Base-by-base conservation (phyloP, 1,140 invertebrate species). In the Hetaerina americana region DNA sequence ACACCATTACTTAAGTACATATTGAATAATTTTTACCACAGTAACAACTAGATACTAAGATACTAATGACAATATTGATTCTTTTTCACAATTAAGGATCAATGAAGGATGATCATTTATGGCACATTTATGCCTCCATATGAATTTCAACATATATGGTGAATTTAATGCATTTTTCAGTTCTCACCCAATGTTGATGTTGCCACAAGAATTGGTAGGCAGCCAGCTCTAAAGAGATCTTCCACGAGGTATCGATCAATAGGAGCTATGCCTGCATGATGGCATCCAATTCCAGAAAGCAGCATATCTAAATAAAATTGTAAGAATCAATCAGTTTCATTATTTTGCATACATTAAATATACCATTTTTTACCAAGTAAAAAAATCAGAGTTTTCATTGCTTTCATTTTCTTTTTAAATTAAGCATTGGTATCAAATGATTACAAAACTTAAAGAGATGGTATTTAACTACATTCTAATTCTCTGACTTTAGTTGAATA, bases 261-360 rank as follows among this genome's bases (percentile, higher is more conserved):
- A 8, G 80, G 78, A 68, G 86, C 78, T 77, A 93, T 79, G 0
- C 92, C 92, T 27, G 91, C 91, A 82, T 94, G 91, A 77, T 93
- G 91, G 75, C 85, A 89, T 0, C 87, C 91, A 27, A 93, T 85
- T 0, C 91, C 91, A 74, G 80, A 78, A 69, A 83, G 75, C 5
- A 90, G 71, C 66, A 80, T 76, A 72, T 87, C 84, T 84, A 73
- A 12, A 76, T 73, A n/a, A 74, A 25, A 73, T 27, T 71, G 70
- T 71, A 28, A 73, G 70, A 71, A 27, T 29, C 26, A 70, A 67
- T 68, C 27, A 40, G 49, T 69, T 26, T 1, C 22, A 40, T 28
- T 66, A 27, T 5, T 73, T 10, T 73, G 8, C 15, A 27, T 71
- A 6, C 71, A 22, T 6, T 72, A 72, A n/a, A 10, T 68, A 68